Conservation (phyloP, 1,140 invertebrate genomes). For the Aphis craccivora region DNA sequence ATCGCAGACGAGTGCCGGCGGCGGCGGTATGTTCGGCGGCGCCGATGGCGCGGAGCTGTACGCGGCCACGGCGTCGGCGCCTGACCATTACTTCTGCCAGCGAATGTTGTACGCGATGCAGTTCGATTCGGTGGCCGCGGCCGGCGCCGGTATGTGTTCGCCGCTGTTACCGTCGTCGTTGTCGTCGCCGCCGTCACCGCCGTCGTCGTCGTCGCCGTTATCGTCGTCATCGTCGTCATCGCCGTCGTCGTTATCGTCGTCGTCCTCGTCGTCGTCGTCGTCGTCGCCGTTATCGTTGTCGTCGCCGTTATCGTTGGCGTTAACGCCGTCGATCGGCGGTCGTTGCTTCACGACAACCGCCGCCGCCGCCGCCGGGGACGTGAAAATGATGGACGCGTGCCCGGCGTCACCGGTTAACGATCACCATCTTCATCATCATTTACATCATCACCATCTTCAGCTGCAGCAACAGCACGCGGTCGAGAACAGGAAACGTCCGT, state of each 20-base stretch:
- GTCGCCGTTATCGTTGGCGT: neutral
- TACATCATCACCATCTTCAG: neutral
- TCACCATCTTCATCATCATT: neutral
- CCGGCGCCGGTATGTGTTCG: conserved; percentile 54
- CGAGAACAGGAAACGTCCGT: conserved; percentile 53
- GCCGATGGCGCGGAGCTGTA: conserved; percentile 56
- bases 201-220: conserved; percentile 27
- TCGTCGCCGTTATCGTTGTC: neutral
- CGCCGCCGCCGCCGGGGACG: conserved; percentile 30
- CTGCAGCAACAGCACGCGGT: conserved; percentile 15
- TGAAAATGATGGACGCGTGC: conserved; percentile 56
- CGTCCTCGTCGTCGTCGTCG: neutral
- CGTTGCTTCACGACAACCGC: neutral
- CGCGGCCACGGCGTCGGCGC: conserved; percentile 56
- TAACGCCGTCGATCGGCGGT: neutral
- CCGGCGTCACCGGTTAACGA: conserved; percentile 38
- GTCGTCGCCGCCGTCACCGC: conserved; percentile 41
- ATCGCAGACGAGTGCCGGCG: conserved; percentile 47
- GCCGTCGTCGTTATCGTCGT: conserved; percentile 1
- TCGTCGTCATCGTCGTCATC: neutral
- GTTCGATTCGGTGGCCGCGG: conserved; percentile 58
- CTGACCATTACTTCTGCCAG: conserved; percentile 58
- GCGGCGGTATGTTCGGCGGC: conserved; percentile 56
- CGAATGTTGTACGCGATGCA: conserved; percentile 59
- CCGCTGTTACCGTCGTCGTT: conserved; percentile 49